Evolutionary conservation across 2,113 vertebrate genomes (phyloP), one percentile per base, ranked within the genome.

Genomic region (Dryoscopus gambensis): DNA sequence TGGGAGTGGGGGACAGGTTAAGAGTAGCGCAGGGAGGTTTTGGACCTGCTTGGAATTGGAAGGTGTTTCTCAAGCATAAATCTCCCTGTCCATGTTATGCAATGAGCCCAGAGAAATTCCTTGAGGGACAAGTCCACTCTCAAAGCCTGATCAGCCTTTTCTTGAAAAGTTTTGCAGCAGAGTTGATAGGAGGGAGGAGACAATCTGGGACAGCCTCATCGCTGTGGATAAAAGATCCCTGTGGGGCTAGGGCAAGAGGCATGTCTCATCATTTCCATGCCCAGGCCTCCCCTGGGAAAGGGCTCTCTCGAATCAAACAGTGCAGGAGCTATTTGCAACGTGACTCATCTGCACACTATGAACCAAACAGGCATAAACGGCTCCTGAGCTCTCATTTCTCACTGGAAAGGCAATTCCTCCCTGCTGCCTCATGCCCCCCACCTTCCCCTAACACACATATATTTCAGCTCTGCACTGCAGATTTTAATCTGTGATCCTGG

Each of bases 331-430:
- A 44, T 86, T 94, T 88, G 86, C 47, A 44, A 64, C 0, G 3
- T 96, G 95, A 94, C 86, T 96, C 95, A 92, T 33, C 56, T 1
- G 2, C 62, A 42, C 83, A 42, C 70, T 67, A 49, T 77, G 93
- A 94, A 80, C 83, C 85, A 75, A 94, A 90, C 96, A 96, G 96
- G 96, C 93, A 95, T 23, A 23, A 90, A 92, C 93, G 53, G 33
- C 92, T 93, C 88, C 92, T 64, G 56, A 87, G 52, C 65, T 46
- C 83, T 71, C 28, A 7, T 84, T 84, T 90, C 93, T 89, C 86
- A 73, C 56, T 1, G 13, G 65, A 96, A 87, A 60, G 76, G 46
- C 60, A 63, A 86, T 93, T 92, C 90, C 57, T 93, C 33, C 59
- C 59, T 0, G 3, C 75, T 96, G 79, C 89, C 86, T 95, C 96